Conservation (phyloP, 2,797 vertebrate species). For the Phrynocephalus vlangalii region DNA sequence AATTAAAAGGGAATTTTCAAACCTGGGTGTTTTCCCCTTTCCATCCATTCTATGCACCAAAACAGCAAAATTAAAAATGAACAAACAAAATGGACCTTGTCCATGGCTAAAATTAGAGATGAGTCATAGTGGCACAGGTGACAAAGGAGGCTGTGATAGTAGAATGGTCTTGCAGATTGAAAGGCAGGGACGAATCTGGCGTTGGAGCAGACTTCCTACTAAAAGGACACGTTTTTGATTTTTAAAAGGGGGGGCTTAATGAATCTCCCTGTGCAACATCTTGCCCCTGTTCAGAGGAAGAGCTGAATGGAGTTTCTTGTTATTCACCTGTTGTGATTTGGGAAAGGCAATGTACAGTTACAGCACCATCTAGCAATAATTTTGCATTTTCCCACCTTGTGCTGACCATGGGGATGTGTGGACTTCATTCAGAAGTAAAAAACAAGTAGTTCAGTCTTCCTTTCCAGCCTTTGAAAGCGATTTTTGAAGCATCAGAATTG, state of each 20-base stretch:
- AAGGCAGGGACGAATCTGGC: background rate
- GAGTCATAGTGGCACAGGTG: background rate
- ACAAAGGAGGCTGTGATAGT: slow-evolving; percentile 16
- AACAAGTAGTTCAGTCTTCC: background rate
- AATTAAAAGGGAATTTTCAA: slow-evolving; percentile 16
- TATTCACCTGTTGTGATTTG: background rate
- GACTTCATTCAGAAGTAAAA: background rate
- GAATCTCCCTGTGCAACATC: background rate
- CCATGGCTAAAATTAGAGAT: background rate
- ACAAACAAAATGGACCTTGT: too few relatives aligned
- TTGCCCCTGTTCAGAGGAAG: background rate
- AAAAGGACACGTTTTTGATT: too few relatives aligned
- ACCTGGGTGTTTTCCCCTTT: background rate
- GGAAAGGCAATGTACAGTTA: background rate
- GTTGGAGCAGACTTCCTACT: background rate
- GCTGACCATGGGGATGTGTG: background rate
- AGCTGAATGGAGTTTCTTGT: background rate
- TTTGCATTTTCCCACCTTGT: background rate
- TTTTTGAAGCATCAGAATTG: slow-evolving; percentile 3
- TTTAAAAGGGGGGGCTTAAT: background rate
- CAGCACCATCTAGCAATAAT: background rate
- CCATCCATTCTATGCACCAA: background rate
- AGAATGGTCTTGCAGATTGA: slow-evolving; percentile 2
- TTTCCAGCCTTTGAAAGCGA: background rate
- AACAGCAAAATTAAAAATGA: background rate